phyloP scores from a whole-genome alignment of 1,140 invertebrate genomes.

The Pachypsylla venusta region DNA sequence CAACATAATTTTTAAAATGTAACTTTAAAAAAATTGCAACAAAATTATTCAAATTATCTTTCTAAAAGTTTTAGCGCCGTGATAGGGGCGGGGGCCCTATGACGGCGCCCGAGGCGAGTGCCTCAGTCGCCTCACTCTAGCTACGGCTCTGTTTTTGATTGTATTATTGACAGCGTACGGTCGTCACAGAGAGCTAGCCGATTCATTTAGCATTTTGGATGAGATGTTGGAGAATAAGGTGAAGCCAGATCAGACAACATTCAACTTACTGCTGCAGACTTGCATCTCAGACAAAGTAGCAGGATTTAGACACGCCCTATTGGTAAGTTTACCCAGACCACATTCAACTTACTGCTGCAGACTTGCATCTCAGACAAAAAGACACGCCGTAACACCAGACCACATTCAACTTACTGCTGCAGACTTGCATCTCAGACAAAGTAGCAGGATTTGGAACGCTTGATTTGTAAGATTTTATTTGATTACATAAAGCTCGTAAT shows the following conservation, averaged over 20 bases:
- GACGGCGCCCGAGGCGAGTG: too few species aligned
- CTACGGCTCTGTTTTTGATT: background rate
- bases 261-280: conserved; percentile 44
- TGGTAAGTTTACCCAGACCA: conserved; percentile 42
- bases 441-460: conserved; percentile 60
- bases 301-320: conserved; percentile 62
- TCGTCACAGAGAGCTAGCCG: conserved; percentile 52
- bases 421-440: conserved; percentile 40
- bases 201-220: conserved; percentile 65
- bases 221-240: conserved; percentile 57
- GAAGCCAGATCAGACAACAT: conserved; percentile 35
- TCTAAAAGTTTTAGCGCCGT: too few species aligned
- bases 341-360: conserved; percentile 46
- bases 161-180: conserved; percentile 48
- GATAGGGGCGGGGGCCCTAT: too few species aligned
- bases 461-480: conserved; percentile 44
- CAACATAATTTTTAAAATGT: too few species aligned
- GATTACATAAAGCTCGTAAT: too few species aligned
- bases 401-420: conserved; percentile 47
- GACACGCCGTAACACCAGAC: conserved; percentile 55
- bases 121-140: too few species aligned
- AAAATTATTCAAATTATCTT: too few species aligned
- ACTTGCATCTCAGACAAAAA: conserved; percentile 44
- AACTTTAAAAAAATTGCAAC: too few species aligned
- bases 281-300: conserved; percentile 46